Base-by-base conservation (phyloP, 2,797 vertebrate species). In the Sylvia borin region DNA sequence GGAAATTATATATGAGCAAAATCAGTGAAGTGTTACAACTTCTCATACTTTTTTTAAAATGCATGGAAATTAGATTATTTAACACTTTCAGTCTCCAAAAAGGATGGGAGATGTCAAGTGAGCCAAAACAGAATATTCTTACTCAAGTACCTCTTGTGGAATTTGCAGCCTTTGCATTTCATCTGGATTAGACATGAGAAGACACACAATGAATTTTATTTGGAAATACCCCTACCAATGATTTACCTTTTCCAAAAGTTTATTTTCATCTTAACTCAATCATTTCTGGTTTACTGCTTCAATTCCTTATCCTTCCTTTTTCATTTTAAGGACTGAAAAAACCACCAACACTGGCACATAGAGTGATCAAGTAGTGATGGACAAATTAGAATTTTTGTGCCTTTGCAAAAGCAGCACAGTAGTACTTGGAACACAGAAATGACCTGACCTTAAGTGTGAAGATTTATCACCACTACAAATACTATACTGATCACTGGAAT, bases 1-100 rank as follows among this genome's bases (percentile, higher is more conserved):
- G 43, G 26, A 96, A 97, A 90, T 64, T 13, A 72, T 14, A 58
- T 29, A 60, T 38, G 13, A 94, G 55, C 34, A 92, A 95, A 79
- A 88, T 17, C 48, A 76, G 13, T 34, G 31, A 92, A 89, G 74
- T 27, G 31, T 29, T 67, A 88, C 0, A 13, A 75, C 40, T 81
- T 93, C 50, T 79, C 70, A 74, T 36, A 67, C 22, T 50, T 67
- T 34, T 60, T 92, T 85, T 50, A 53, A 89, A 78, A 85, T 4
- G 3, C 27, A 86, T 9, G 8, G 34, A 92, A 95, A 90, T 66
- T 16, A 65, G 45, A 77, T 4, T 1, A 85, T 60, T 91, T 79
- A 73, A 86, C 6, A 6, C 18, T 62, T 92, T 62, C 6, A 3
- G 32, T 80, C 53, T 77, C 54, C 42, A 75, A 72, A 92, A 85